Base-by-base conservation (phyloP, 2,113 vertebrate species). In the Mastomys natalensis region DNA sequence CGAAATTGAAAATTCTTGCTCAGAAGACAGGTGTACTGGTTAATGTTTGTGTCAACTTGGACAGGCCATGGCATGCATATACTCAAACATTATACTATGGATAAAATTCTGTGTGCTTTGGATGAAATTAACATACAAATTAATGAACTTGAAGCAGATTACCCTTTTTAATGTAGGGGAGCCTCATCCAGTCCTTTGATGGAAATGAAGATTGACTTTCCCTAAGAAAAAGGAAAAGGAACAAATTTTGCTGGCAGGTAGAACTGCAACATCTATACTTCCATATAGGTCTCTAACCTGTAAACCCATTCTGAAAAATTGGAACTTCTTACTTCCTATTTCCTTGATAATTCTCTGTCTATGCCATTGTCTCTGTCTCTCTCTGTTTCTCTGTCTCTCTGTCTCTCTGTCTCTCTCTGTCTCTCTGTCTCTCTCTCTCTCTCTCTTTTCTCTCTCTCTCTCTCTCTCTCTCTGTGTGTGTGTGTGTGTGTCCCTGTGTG, bases 381-480 rank as follows among this genome's bases (percentile, higher is more conserved):
- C 5, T 24, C 43, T 53, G 3, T 53, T 3, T 48, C 7, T 34
- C 51, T 37, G 5, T 22, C 2, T 55, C 17, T 55, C 29, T 77
- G 0, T 77, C 26, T 48, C 13, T 80, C 17, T 55, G 19, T 62
- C 7, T 62, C 21, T 22, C 55, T 26, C 3, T 77, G 11, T 51
- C 45, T 51, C 45, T 51, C 10, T 29, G 40, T 43, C 24, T 29
- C 5, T 11, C 10, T 43, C 43, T 51, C 2, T 34, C 17, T 51
- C 7, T 37, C 77, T 21, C 4, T n/a, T 11, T 0, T 55, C 1
- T 21, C 45, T 29, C 0, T 48, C 26, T 15, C 43, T 29, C 3
- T 58, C 16, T 19, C 58, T 60, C 1, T 24, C 22, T 8, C 60
- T 7, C 60, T 60, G 8, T 19, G 0, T 40, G 37, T 19, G 13